These are phyloP conservation scores for Chaetodon trifascialis DNA, from an alignment of 2,113 vertebrate genomes.

Conservation along the genomic window DNA sequence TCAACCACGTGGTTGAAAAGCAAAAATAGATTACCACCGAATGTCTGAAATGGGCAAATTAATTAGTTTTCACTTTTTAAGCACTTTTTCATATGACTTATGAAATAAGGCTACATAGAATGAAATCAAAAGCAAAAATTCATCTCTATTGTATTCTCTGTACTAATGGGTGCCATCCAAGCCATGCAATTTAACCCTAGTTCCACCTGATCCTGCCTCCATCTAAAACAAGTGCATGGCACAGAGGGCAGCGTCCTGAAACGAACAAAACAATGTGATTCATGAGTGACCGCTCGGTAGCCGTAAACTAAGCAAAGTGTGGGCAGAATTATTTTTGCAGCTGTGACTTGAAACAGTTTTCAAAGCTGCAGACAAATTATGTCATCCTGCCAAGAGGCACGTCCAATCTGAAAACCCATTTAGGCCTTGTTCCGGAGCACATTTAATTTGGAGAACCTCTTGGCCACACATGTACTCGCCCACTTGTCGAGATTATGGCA, in stretches of 20 bases:
- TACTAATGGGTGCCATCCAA: not conserved
- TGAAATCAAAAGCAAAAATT: not conserved
- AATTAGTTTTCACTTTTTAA: too few relatives aligned
- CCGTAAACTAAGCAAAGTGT: not conserved
- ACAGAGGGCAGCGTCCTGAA: not conserved
- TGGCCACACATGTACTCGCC: not conserved
- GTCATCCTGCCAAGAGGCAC: not conserved
- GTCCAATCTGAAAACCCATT: not conserved
- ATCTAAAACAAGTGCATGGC: not conserved
- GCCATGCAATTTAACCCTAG: not conserved
- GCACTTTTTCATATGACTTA: not conserved
- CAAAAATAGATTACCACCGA: not conserved
- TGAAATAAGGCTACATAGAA: not conserved
- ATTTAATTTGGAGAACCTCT: not conserved
- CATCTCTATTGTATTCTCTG: not conserved
- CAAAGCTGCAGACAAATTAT: not conserved
- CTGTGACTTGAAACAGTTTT: not conserved
- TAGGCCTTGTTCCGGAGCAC: not conserved
- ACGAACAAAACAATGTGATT: not conserved
- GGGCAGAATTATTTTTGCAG: not conserved
- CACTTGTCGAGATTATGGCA: not conserved
- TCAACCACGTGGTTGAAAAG: not conserved
- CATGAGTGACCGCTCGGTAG: not conserved
- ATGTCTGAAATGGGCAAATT: not conserved
- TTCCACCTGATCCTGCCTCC: not conserved